Conservation (phyloP, 64 coral and sea anemone species). For the Pocillopora damicornis region DNA sequence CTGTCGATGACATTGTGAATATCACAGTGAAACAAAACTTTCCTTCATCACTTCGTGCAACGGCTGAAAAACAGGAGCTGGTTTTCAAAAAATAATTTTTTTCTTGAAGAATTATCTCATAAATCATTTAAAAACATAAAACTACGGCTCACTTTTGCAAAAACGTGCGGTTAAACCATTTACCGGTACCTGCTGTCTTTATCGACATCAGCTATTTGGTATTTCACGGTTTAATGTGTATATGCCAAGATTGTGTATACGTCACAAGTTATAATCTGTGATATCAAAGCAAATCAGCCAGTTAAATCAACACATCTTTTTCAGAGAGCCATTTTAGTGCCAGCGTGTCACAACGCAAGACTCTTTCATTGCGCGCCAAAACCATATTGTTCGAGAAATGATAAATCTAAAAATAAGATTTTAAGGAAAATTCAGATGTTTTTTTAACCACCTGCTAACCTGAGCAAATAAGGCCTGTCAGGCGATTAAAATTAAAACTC, state of each 20-base stretch:
- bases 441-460: neutral
- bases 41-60: neutral
- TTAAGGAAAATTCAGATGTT: neutral
- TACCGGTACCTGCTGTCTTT: constrained; percentile 27
- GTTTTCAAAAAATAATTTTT: neutral
- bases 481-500: neutral
- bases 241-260: neutral
- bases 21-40: neutral
- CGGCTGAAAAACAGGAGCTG: neutral
- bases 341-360: neutral
- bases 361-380: neutral
- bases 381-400: neutral
- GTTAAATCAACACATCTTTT: neutral
- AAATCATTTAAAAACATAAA: constrained; percentile 14
- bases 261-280: neutral
- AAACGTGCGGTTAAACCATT: neutral
- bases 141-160: neutral
- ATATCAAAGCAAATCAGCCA: neutral
- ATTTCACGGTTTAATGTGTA: neutral
- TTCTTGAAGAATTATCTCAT: neutral
- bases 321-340: neutral
- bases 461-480: neutral
- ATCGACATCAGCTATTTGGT: neutral
- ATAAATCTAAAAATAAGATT: neutral
- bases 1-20: constrained; percentile 11